Percentiles rank a stretch among this genome's conserved stretches.
Conservation (phyloP, 2,888 invertebrate species). For the Chrysolina oricalcia region DNA sequence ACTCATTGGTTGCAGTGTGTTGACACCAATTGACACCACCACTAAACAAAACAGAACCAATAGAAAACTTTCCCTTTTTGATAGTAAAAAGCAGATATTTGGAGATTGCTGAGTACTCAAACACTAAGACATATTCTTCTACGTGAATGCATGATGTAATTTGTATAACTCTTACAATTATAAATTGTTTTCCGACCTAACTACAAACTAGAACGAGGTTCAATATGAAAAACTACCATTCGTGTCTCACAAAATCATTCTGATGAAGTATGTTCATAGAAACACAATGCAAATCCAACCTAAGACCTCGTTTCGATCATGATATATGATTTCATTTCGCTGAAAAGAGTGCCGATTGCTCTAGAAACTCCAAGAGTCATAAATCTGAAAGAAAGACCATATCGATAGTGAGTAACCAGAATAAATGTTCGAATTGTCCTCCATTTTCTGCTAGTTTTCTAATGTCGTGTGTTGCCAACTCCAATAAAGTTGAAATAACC, state of each 20-base stretch:
- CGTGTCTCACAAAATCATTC: not conserved
- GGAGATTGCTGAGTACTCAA: too few relatives aligned
- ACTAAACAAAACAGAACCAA: too few relatives aligned
- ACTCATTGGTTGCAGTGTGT: too few relatives aligned
- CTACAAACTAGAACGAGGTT: too few relatives aligned
- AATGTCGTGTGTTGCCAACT: constrained; percentile 7
- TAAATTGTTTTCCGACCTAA: too few relatives aligned
- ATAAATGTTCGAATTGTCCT: constrained; percentile 9
- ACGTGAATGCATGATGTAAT: too few relatives aligned
- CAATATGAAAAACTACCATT: too few relatives aligned
- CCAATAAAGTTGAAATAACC: not conserved
- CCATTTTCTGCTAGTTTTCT: not conserved
- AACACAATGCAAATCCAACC: not conserved
- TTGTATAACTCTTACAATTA: too few relatives aligned
- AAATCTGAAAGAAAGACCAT: not conserved
- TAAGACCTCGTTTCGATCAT: not conserved
- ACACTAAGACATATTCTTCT: too few relatives aligned
- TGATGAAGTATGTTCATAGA: not conserved
- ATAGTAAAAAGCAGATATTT: too few relatives aligned
- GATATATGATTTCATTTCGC: not conserved
- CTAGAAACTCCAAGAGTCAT: not conserved
- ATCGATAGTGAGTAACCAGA: not conserved
- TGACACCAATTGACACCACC: too few relatives aligned
- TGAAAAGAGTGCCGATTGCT: not conserved
- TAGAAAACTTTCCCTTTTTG: too few relatives aligned